Evolutionary conservation across 2,888 invertebrate species (phyloP), one percentile per base, ranked within the genome.

Genomic region (Elaeidobius kamerunicus): DNA sequence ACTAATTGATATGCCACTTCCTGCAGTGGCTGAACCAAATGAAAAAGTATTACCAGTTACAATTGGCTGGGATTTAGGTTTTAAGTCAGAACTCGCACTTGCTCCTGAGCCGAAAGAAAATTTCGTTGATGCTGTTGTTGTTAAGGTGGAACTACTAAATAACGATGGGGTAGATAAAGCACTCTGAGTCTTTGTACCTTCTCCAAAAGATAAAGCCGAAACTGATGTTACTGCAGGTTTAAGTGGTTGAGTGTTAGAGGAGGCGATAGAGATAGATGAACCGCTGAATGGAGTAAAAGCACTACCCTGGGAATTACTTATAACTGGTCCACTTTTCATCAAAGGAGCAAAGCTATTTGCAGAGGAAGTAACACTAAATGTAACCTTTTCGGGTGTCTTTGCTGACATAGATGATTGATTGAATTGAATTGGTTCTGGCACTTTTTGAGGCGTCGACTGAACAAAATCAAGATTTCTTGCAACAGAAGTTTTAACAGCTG

Each of bases 381-480:
- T 17, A 4, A 19, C 23, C 3, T 17, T 34, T n/a, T 55, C 40
- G 2, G 48, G 12, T 11, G 30, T 4, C 16, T 18, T 32, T 23
- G 34, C 15, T 17, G 43, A 15, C 28, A 47, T 30, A 16, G 39
- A 27, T 32, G 19, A 9, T 44, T 34, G 44, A 7, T 3, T 5
- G 15, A 42, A 17, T 43, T 32, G 32, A 17, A 27, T 16, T 2
- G 35, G 11, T 35, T 50, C 30, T 20, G 30, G 23, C 15, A 9
- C 45, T 34, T 45, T 47, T 20, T 63, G 58, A 7, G 65, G 67
- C 19, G 66, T 64, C 9, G 66, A 65, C 41, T 67, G 65, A 3
- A 57, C 48, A 52, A 68, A 69, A 49, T 61, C 58, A 17, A 63
- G 51, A 38, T 55, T 59, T 52, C 48, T 64, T 9, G 53, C 56